Percentiles rank a stretch among this genome's conserved stretches.
phyloP scores from a whole-genome alignment of 2,888 invertebrate species.

The Rhagium mordax region DNA sequence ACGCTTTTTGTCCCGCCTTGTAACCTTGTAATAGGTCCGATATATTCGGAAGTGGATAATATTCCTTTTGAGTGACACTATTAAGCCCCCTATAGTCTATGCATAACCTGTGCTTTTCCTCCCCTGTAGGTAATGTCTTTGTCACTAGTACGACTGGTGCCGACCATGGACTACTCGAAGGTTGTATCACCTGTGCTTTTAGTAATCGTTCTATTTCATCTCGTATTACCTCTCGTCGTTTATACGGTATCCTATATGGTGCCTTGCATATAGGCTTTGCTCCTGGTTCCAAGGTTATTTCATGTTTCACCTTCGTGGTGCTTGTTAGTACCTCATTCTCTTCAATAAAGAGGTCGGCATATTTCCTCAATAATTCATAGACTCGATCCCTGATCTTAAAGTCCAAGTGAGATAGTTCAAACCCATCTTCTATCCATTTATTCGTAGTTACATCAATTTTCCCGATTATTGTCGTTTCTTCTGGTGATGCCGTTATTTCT shows the following conservation, averaged over 20 bases:
- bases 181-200: slow-evolving; percentile 26
- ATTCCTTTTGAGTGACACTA: slow-evolving; percentile 32
- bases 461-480: slow-evolving; percentile 9
- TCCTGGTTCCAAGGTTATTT: slow-evolving; percentile 25
- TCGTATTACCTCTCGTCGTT: background rate
- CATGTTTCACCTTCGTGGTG: slow-evolving; percentile 33
- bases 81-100: slow-evolving; percentile 39
- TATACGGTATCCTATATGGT: slow-evolving; percentile 40
- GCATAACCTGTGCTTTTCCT: slow-evolving; percentile 27
- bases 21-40: slow-evolving; percentile 29
- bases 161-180: slow-evolving; percentile 37
- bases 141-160: slow-evolving; percentile 38
- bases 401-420: slow-evolving; percentile 21
- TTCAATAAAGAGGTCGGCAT: slow-evolving; percentile 22
- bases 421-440: slow-evolving; percentile 28
- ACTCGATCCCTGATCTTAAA: background rate
- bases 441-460: slow-evolving; percentile 25
- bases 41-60: slow-evolving; percentile 36
- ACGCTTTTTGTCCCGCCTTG: slow-evolving; percentile 29
- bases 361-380: background rate
- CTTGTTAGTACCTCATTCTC: slow-evolving; percentile 29
- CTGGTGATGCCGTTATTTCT: background rate
- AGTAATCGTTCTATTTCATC: slow-evolving; percentile 28
- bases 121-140: background rate
- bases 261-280: slow-evolving; percentile 26